Evolutionary conservation across 2,888 invertebrate species (phyloP).

Genomic region (Agrochola lota): DNA sequence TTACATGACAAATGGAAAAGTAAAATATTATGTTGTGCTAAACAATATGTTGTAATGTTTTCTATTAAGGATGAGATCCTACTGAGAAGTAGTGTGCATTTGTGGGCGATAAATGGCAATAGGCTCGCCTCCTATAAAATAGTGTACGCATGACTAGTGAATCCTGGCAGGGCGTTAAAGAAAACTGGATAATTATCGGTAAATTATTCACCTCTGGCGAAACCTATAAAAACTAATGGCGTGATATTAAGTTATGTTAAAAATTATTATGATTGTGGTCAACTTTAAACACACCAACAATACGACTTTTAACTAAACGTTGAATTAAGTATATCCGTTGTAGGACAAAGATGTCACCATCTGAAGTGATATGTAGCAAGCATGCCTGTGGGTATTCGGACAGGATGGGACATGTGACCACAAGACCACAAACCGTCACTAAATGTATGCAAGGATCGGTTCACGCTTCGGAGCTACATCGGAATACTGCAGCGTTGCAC

Average conservation of each 20-base stretch:
- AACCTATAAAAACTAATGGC: background rate
- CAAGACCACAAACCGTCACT: constrained; percentile 32
- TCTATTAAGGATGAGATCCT: background rate
- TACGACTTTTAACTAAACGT: background rate
- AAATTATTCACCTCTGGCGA: background rate
- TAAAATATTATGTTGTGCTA: background rate
- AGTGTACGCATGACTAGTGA: no score
- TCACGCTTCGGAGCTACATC: constrained; percentile 8
- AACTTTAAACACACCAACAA: background rate
- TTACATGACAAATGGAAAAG: background rate
- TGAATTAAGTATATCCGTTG: background rate
- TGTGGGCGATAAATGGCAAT: background rate
- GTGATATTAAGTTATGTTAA: no score
- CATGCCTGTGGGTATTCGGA: constrained; percentile 9
- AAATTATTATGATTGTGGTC: background rate
- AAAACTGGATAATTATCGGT: background rate
- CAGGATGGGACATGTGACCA: constrained; percentile 18
- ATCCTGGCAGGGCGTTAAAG: background rate
- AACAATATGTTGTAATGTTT: background rate
- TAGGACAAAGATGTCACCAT: constrained; percentile 20
- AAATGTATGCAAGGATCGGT: constrained; percentile 42
- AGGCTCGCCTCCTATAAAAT: background rate
- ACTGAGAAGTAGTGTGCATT: background rate
- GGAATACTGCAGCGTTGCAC: constrained; percentile 10
- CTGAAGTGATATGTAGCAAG: constrained; percentile 14